A percentile compares a stretch with the other conserved stretches of the same genome.
Conservation (phyloP, 1,140 invertebrate genomes). For the Papilio dardanus region DNA sequence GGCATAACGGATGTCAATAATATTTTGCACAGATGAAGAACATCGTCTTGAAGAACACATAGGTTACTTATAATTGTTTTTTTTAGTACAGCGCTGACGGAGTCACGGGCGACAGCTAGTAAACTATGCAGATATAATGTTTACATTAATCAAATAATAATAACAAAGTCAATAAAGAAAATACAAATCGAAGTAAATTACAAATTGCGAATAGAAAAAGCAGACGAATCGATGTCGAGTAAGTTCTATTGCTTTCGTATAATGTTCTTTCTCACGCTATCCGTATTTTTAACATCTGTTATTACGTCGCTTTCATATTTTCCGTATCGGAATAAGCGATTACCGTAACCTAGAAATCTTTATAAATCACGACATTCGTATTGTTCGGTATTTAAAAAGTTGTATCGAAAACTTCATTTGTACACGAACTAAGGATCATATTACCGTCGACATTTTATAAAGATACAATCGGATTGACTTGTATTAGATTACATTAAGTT, state of each 20-base stretch:
- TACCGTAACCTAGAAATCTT: conserved; percentile 18
- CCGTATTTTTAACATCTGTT: conserved; percentile 29
- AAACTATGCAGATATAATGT: too few relatives aligned
- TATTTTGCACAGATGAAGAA: too few relatives aligned
- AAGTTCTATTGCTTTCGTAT: conserved; percentile 33
- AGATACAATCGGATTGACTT: background rate
- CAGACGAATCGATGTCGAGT: conserved; percentile 28
- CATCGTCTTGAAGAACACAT: too few relatives aligned
- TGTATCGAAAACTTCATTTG: background rate
- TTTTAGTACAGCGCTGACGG: too few relatives aligned
- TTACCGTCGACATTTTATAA: background rate
- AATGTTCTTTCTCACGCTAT: conserved; percentile 33
- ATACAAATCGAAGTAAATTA: conserved; percentile 5
- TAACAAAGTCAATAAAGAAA: conserved; percentile 8
- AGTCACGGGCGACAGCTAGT: too few relatives aligned
- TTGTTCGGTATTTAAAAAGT: conserved; percentile 24
- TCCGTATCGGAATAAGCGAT: conserved; percentile 5
- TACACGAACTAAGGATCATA: background rate
- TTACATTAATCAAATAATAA: conserved; percentile 9
- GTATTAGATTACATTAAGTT: background rate
- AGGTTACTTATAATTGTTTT: too few relatives aligned
- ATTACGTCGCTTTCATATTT: conserved; percentile 27
- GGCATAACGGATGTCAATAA: too few relatives aligned
- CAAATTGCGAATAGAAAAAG: conserved; percentile 29
- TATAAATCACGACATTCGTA: conserved; percentile 17